Evolutionary conservation across 2,888 invertebrate genomes (phyloP), one percentile per base, ranked within the genome.

Genomic region (Xanthorhoe designata): DNA sequence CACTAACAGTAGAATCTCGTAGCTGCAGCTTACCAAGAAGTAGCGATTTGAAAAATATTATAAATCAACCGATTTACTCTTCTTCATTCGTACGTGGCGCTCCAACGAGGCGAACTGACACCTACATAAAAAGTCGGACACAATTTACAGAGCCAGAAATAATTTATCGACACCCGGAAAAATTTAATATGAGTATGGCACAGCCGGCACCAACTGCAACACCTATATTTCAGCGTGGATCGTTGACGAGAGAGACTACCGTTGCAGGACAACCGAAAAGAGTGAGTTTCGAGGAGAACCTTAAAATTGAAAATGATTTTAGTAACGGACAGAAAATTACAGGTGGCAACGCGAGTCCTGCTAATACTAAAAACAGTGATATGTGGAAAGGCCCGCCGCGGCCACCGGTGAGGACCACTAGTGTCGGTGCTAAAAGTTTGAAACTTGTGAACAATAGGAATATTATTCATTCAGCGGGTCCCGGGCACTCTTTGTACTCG

Each of bases 371-470:
- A 76, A 71, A 76, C 59, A 73, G 65, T 72, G 79, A 78, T 68
- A 54, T 65, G 69, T 73, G 70, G 49, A 81, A 77, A 49, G 76
- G 76, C 35, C 87, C 90, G 0, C 92, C 92, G 3, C 78, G 78
- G 50, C 91, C 91, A 1, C 92, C 92, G 8, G 71, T 88, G 24
- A 84, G 92, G 56, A 89, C 89, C 47, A 89, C 89, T 13, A 92
- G 92, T 83, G 88, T 88, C 29, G 72, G 79, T 72, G 73, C 72
- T 63, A 78, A 82, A 77, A 80, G 68, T 70, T 64, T 75, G 17
- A 78, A 77, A 74, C 67, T 78, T 19, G 67, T 76, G 52, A 76
- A 76, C 65, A 84, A 78, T 78, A 81, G 73, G 74, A 87, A 77
- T 68, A 74, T 70, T 72, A 70, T 52, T 61, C 54, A 77, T 69